Conservation (phyloP, 2,888 invertebrate genomes). For the Frankliniella intonsa region DNA sequence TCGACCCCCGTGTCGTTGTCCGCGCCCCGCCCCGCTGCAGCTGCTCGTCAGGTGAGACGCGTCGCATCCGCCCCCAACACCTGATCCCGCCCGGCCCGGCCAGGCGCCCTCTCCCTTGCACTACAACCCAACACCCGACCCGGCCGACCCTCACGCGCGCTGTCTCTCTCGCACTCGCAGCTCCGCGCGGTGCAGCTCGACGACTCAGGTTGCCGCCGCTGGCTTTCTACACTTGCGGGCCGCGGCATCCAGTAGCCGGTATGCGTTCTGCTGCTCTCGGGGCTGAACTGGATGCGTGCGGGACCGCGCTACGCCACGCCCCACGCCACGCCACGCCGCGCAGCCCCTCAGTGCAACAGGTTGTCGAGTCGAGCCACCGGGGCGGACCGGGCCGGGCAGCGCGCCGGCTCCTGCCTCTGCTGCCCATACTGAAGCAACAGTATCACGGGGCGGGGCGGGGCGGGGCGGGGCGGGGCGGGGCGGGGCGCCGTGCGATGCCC, state of each 20-base stretch:
- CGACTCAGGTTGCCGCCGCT: not conserved
- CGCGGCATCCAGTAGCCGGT: not conserved
- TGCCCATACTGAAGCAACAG: not conserved
- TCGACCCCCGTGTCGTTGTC: too few relatives aligned
- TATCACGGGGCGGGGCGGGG: not conserved
- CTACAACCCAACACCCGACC: not conserved
- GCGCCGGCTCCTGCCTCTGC: not conserved
- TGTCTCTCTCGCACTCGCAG: not conserved
- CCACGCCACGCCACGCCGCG: not conserved
- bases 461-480: not conserved
- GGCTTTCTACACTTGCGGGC: not conserved
- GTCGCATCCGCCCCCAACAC: too few relatives aligned
- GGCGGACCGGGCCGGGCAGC: not conserved
- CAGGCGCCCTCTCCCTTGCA: not conserved
- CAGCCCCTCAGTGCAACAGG: not conserved
- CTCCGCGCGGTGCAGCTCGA: not conserved
- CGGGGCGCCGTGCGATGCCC: slow-evolving; percentile 17
- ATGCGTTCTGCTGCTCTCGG: too few relatives aligned
- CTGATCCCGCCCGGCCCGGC: not conserved
- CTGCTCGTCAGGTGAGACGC: too few relatives aligned
- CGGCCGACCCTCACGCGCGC: not conserved
- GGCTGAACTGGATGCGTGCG: not conserved
- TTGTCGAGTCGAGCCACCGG: too few relatives aligned
- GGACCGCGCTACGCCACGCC: not conserved
- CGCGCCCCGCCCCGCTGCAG: too few relatives aligned